Evolutionary conservation across 2,797 vertebrate species (phyloP), one percentile per base, ranked within the genome.

Genomic region (Smutsia temminckii): DNA sequence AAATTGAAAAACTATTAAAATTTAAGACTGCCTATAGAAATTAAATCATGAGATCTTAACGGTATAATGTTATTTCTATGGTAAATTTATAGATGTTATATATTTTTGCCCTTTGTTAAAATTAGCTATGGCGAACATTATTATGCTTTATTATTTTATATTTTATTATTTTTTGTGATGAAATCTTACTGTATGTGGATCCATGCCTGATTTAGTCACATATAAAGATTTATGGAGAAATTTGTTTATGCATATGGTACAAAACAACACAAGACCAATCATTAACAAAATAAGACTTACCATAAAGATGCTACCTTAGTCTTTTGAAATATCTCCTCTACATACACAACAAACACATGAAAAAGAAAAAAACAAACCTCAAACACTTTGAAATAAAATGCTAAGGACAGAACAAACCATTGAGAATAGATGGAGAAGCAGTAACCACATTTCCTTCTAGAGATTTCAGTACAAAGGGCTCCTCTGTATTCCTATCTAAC

Each of bases 331-430:
- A 63, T 14, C 17, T 16, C 2, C 9, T 27, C 5, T 37, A 80
- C 14, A 14, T 59, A 71, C 27, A 59, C 37, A 68, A n/a, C 68
- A 59, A 40, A 80, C 68, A 78, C 46, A 46, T 46, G 46, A 46
- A 46, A 10, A 46, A 46, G 10, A 46, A 46, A 11, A 46, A 46
- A 12, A 46, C 11, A 46, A 46, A 46, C 10, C 46, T 46, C 55
- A 69, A 95, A 37, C 10, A 51, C 2, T 89, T 53, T 87, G 16
- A 77, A 95, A 72, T 61, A 37, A 96, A 95, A 64, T 42, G 4
- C 13, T 10, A 63, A 69, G 12, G 7, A 4, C 25, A 17, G 12
- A 81, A 95, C 18, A 66, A 79, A 63, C 25, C 6, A 66, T 55
- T 9, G 6, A 4, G 69, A 93, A 46, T 27, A 89, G 59, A 7